Base-by-base conservation (phyloP, 2,113 vertebrate species). In the Gallinago undulata region DNA sequence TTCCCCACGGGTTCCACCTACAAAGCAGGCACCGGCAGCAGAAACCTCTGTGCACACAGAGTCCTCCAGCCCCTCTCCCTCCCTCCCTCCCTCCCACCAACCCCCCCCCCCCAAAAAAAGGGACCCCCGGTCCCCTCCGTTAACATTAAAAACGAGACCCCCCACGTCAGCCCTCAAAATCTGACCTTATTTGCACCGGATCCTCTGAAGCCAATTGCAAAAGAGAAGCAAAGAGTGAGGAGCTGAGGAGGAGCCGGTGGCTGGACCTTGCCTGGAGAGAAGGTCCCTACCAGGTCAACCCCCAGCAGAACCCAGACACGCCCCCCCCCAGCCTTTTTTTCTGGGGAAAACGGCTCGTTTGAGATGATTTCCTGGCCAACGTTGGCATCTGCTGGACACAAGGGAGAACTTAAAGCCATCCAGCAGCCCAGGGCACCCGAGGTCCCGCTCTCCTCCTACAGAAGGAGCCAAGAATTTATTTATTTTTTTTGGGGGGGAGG, bases 151-250 rank as follows among this genome's bases (percentile, higher is more conserved):
- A 21, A 16, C 15, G 13, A 51, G 39, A 39, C 48, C 50, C 50
- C 81, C 51, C n/a, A 33, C 70, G 35, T 11, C 67, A 62, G 63
- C 60, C 87, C 48, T 23, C 41, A 2, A 39, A 33, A 48, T 1
- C 96, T 98, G 97, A 98, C 98, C 98, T 98, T 93, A 93, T 96
- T 94, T 90, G 96, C 67, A 96, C 96, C 70, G 68, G 80, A 97
- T 98, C 98, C 98, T 98, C 98, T 98, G 98, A 86, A 97, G 98
- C 98, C 94, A 97, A 97, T 93, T 94, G 96, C 94, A 98, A 98
- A 98, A 98, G 97, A 98, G 98, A 98, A 98, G 98, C 94, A 96
- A 84, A 98, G 48, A 94, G 97, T 98, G 95, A 98, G 98, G 91
- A 91, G 92, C 1, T 35, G 15, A 73, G 4, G 90, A 63, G 45